Evolutionary conservation across 2,797 vertebrate species (phyloP), one percentile per base, ranked within the genome.

Genomic region (Enteromius viviparus): DNA sequence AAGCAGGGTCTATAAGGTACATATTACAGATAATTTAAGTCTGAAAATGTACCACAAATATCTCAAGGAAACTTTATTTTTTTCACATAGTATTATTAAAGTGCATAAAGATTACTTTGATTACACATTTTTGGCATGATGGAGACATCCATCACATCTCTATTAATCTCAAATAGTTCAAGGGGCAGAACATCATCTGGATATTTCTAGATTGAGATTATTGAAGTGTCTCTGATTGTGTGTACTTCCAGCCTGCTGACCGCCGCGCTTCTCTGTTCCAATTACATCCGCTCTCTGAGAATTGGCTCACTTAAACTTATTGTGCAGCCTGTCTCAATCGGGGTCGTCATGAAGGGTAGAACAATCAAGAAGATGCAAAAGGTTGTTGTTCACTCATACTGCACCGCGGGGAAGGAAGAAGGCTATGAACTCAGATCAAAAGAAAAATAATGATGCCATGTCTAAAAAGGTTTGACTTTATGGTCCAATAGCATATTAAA

Each of bases 291-390:
- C 37, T 66, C 69, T 26, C 15, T 14, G n/a, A 32, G n/a, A 82
- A 81, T 66, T 17, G 47, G 71, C 34, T 53, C 60, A 42, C 47
- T 82, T 65, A 76, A 82, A 66, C 58, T 42, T 40, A 66, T 82
- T 82, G 55, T 15, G 37, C 10, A 29, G 80, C 45, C 70, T 23
- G 21, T 75, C 58, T 75, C 32, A 75, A 9, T 19, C 11, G 4
- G 47, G 62, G 47, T 55, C 47, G 0, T 51, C 45, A 42, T 66
- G n/a, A 82, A 68, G n/a, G 60, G 19, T 42, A 53, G 32, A 82
- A 42, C 60, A 75, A 72, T 75, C 45, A 75, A 65, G 32, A 68
- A n/a, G 23, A 82, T 68, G 45, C 17, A 82, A 42, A 65, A 21
- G 5, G 15, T 37, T 64, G 42, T 40, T 75, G 70, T 65, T 66